phyloP scores from a whole-genome alignment of 2,113 vertebrate genomes.

The Laticauda laticaudata region DNA sequence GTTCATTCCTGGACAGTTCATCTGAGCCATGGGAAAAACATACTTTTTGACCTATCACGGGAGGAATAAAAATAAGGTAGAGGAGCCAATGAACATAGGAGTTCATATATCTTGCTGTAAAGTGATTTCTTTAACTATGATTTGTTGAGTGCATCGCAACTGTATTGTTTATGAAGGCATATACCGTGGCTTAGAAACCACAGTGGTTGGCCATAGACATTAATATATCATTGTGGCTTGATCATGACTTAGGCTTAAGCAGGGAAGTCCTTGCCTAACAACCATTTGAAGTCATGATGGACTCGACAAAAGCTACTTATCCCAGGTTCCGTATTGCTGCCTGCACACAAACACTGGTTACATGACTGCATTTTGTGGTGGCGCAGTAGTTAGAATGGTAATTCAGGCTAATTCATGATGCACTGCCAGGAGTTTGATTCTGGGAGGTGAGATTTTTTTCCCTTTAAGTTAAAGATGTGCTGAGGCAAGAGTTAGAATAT shows the following conservation, averaged over 20 bases:
- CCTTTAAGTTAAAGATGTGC: no score
- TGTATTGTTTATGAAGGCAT: background rate
- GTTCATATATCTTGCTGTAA: background rate
- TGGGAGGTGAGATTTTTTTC: no score
- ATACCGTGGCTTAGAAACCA: background rate
- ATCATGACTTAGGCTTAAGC: background rate
- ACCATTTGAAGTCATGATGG: background rate
- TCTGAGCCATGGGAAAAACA: background rate
- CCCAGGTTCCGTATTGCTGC: background rate
- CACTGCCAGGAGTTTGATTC: no score
- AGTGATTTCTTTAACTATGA: background rate
- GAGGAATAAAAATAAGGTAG: background rate
- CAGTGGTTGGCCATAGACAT: background rate
- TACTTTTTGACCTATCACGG: background rate
- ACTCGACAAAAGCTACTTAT: background rate
- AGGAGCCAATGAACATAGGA: background rate
- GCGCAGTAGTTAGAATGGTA: no score
- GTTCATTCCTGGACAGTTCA: background rate
- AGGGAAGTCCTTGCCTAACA: background rate
- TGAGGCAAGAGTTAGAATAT: no score
- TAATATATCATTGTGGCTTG: background rate
- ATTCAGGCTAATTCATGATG: no score
- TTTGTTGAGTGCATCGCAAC: background rate
- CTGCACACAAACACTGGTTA: background rate
- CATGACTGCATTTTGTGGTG: background rate